phyloP scores from a whole-genome alignment of 2,113 vertebrate genomes.

The Solea senegalensis region DNA sequence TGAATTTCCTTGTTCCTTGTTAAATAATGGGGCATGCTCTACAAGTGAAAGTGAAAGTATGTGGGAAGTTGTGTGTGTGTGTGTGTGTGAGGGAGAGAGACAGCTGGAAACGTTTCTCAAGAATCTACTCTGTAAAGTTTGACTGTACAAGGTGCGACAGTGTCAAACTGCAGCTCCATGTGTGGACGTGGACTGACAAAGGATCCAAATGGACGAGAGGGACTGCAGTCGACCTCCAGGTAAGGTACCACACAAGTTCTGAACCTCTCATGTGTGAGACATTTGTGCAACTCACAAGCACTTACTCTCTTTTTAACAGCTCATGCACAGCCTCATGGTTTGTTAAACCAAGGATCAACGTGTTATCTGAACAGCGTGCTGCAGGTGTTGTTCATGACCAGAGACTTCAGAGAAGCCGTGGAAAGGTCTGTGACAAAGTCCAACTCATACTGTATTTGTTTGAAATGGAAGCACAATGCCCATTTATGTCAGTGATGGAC shows the following conservation, averaged over 20 bases:
- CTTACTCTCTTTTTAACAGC: not conserved
- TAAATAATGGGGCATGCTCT: too few relatives aligned
- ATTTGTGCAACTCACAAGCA: too few relatives aligned
- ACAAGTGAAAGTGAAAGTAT: too few relatives aligned
- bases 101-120: too few relatives aligned
- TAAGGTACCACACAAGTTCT: not conserved
- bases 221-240: not conserved
- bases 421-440: conserved; percentile 35
- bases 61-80: too few relatives aligned
- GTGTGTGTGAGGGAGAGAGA: too few relatives aligned
- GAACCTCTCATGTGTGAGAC: not conserved
- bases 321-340: conserved; percentile 19
- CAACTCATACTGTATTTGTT: not conserved
- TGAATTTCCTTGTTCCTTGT: too few relatives aligned
- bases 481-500: not conserved
- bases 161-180: too few relatives aligned
- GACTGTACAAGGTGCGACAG: too few relatives aligned
- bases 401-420: conserved; percentile 68
- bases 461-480: too few relatives aligned
- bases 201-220: accelerated
- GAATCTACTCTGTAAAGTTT: too few relatives aligned
- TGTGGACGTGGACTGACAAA: not conserved
- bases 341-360: conserved; percentile 63
- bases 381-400: conserved; percentile 71
- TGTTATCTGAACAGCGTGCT: conserved; percentile 79